phyloP scores from a whole-genome alignment of 53 echinoderm and acorn worm species.

The Pentamera pediparva region DNA sequence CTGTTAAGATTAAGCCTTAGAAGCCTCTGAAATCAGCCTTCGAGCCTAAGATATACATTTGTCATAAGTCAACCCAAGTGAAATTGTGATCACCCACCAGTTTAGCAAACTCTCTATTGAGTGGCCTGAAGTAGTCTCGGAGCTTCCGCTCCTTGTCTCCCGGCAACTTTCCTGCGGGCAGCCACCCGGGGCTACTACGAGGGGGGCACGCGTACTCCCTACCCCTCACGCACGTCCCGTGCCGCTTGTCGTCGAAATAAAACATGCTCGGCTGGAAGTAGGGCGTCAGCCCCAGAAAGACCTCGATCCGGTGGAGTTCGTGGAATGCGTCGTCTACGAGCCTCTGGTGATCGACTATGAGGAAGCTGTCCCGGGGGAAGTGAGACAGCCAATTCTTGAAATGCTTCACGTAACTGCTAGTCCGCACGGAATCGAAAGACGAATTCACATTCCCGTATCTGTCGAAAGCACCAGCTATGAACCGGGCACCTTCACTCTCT shows the following conservation, averaged over 20 bases:
- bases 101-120: slow-evolving; percentile 60
- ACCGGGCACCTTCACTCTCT: slow-evolving; percentile 22
- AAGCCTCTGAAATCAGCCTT: too few relatives aligned
- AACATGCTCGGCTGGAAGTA: slow-evolving; percentile 49
- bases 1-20: too few relatives aligned
- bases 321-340: slow-evolving; percentile 42
- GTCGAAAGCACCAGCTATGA: slow-evolving; percentile 15
- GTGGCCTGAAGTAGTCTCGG: slow-evolving; percentile 78
- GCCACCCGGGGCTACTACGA: slow-evolving; percentile 65
- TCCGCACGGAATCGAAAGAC: slow-evolving; percentile 22
- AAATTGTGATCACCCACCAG: slow-evolving; percentile 56
- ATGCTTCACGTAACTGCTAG: slow-evolving; percentile 53
- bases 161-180: slow-evolving; percentile 62
- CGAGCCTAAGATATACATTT: too few relatives aligned
- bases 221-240: slow-evolving; percentile 10
- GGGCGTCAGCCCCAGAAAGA: slow-evolving; percentile 41
- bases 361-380: slow-evolving; percentile 48
- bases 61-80: slow-evolving; percentile 46
- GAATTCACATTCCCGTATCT: slow-evolving; percentile 23
- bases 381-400: slow-evolving; percentile 57
- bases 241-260: slow-evolving; percentile 30
- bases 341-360: slow-evolving; percentile 40
- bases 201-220: slow-evolving; percentile 53
- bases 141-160: slow-evolving; percentile 45
- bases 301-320: slow-evolving; percentile 49